Evolutionary conservation across 2,888 invertebrate genomes (phyloP).

Genomic region (Sabatieria punctata): DNA sequence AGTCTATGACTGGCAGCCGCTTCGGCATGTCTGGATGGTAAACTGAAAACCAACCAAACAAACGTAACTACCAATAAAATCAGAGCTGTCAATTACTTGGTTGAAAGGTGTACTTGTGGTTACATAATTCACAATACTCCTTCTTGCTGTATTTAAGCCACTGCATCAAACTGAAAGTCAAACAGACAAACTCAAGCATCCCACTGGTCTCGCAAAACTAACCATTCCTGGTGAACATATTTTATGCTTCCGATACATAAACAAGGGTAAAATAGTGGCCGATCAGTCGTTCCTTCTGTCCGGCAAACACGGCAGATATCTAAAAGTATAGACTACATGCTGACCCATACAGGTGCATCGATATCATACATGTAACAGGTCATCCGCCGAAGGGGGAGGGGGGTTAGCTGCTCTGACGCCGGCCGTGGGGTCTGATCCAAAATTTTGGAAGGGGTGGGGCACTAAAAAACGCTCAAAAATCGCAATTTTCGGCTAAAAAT

Average conservation of each 20-base stretch:
- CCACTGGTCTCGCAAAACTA: neutral
- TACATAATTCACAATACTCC: slow-evolving; percentile 94
- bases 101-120: slow-evolving; percentile 89
- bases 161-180: slow-evolving; percentile 85
- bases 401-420: no score
- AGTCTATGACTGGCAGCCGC: slow-evolving; percentile 74
- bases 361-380: no score
- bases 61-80: neutral
- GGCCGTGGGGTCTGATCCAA: no score
- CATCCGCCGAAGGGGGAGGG: no score
- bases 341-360: no score
- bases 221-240: slow-evolving; percentile 90
- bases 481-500: no score
- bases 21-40: slow-evolving; percentile 99
- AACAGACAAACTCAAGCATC: neutral
- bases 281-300: slow-evolving; percentile 73
- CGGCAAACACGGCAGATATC: slow-evolving; percentile 96
- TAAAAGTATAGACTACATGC: no score
- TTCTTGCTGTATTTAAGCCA: slow-evolving; percentile 98
- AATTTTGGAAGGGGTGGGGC: no score
- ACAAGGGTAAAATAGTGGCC: slow-evolving; percentile 90
- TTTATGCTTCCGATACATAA: slow-evolving; percentile 98
- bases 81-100: slow-evolving; percentile 59
- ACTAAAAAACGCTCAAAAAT: no score
- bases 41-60: slow-evolving; percentile 38